Evolutionary conservation across 1,140 invertebrate species (phyloP).

Genomic region (Drosophila trapezifrons): DNA sequence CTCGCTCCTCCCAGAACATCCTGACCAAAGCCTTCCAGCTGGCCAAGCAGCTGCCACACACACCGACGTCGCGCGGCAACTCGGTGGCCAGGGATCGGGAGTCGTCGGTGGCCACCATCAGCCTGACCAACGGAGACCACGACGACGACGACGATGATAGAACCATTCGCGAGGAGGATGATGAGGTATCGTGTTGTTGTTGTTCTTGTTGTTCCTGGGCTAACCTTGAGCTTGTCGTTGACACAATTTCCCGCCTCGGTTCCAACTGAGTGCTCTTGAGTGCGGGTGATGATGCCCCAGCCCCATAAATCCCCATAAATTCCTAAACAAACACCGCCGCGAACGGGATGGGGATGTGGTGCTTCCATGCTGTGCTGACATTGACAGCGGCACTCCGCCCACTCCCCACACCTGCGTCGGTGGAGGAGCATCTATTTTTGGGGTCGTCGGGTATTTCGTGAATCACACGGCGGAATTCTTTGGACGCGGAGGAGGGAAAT

Average conservation of each 20-base stretch:
- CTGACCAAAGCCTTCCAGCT: slow-evolving; percentile 91
- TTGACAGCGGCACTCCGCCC: slow-evolving; percentile 56
- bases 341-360: slow-evolving; percentile 5
- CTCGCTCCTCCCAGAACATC: slow-evolving; percentile 91
- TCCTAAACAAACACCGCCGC: slow-evolving; percentile 43
- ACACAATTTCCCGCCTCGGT: slow-evolving; percentile 40
- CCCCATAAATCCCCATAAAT: slow-evolving; percentile 49
- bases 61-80: slow-evolving; percentile 74
- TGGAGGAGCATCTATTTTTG: slow-evolving; percentile 56
- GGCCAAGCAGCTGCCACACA: slow-evolving; percentile 86
- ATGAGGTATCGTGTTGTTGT: slow-evolving; percentile 55
- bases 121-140: slow-evolving; percentile 28
- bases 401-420: slow-evolving; percentile 42
- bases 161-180: slow-evolving; percentile 81
- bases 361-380: slow-evolving; percentile 69
- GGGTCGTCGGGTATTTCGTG: slow-evolving; percentile 34
- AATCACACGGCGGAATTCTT: slow-evolving; percentile 65
- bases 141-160: slow-evolving; percentile 80
- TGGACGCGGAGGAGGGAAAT: slow-evolving; percentile 31
- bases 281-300: slow-evolving; percentile 47
- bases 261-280: slow-evolving; percentile 17
- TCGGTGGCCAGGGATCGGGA: slow-evolving; percentile 85
- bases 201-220: slow-evolving; percentile 44
- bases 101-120: slow-evolving; percentile 55
- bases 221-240: slow-evolving; percentile 59